Evolutionary conservation across 2,888 invertebrate genomes (phyloP).

Genomic region (Quadroppia sp.): DNA sequence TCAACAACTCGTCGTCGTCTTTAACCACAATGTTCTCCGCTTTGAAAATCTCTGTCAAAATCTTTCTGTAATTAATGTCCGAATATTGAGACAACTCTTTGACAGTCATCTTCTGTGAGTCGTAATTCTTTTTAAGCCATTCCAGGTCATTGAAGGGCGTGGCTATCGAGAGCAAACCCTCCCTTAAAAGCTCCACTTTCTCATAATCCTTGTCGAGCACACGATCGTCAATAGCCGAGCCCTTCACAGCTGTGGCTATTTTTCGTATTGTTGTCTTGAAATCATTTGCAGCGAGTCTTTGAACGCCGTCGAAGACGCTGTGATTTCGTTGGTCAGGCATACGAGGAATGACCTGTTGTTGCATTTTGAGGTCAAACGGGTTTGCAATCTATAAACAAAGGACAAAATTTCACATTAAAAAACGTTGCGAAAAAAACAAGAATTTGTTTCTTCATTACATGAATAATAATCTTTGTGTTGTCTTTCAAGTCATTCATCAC

Average conservation of each 20-base stretch:
- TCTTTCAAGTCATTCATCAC: slow-evolving; percentile 32
- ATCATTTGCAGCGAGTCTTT: no score
- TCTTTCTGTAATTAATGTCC: neutral
- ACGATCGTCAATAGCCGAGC: neutral
- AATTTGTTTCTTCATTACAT: neutral
- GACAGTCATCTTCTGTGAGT: neutral
- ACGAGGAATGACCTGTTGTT: neutral
- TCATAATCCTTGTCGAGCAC: neutral
- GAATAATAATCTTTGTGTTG: neutral
- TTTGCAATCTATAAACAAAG: neutral
- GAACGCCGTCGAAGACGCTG: neutral
- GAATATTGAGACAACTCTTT: neutral
- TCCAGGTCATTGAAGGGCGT: neutral
- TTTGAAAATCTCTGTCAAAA: neutral
- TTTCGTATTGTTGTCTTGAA: no score
- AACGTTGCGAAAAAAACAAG: neutral
- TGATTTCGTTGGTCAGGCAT: neutral
- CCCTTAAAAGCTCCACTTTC: neutral
- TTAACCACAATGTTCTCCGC: neutral
- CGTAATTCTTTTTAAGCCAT: neutral
- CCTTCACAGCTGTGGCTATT: neutral
- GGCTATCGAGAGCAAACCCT: neutral
- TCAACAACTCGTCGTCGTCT: neutral
- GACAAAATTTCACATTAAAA: neutral
- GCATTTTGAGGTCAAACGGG: neutral